phyloP scores from a whole-genome alignment of 2,113 vertebrate genomes.

The Caracal caracal region DNA sequence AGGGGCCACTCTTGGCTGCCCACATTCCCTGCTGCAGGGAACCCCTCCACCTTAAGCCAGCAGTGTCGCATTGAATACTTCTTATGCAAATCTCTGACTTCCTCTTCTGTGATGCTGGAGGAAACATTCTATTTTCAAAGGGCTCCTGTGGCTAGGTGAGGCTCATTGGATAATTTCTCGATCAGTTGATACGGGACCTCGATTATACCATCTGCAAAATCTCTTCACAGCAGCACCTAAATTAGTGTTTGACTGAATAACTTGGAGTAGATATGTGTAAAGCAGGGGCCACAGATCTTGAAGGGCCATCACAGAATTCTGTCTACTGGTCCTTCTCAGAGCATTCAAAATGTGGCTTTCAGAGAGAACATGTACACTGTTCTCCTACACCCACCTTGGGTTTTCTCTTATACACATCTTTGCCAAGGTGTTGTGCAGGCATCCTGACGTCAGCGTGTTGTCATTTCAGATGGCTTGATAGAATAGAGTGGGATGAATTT shows the following conservation, averaged over 20 bases:
- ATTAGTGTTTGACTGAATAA: not conserved
- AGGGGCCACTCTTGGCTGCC: not conserved
- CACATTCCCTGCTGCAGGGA: not conserved
- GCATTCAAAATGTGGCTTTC: not conserved
- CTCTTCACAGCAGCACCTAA: not conserved
- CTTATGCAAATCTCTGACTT: not conserved
- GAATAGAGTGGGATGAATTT: not conserved
- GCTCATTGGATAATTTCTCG: not conserved
- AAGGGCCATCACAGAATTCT: not conserved
- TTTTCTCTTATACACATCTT: not conserved
- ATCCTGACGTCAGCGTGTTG: not conserved
- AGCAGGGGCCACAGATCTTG: not conserved
- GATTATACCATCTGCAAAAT: not conserved
- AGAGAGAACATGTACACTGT: not conserved
- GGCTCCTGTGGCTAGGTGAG: not conserved
- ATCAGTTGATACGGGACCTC: not conserved
- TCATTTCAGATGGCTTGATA: not conserved
- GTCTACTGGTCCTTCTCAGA: not conserved
- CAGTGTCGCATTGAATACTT: too few species aligned
- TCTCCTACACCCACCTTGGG: not conserved
- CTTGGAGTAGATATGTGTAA: not conserved
- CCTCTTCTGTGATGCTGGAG: not conserved
- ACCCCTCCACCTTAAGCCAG: not conserved
- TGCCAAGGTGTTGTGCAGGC: not conserved
- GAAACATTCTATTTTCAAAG: not conserved